These are phyloP conservation scores for Malacosoma neustria DNA, from an alignment of 2,888 invertebrate species.

Conservation along the genomic window DNA sequence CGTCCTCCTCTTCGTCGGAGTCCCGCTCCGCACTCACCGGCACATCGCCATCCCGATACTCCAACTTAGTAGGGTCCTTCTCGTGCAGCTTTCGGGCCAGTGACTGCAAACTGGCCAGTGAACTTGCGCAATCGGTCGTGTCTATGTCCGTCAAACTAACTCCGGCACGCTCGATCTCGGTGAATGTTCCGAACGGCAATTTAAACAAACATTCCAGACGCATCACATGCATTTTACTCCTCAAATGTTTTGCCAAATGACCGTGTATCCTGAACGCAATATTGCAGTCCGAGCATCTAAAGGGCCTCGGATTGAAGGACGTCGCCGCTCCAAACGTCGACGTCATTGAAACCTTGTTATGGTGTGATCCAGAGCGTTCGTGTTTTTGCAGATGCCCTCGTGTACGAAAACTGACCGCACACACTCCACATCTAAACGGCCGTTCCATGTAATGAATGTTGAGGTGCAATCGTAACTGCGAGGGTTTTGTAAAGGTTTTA, in stretches of 20 bases:
- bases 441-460: conserved; percentile 97
- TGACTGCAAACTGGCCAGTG: conserved; percentile 89
- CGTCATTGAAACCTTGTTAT: conserved; percentile 93
- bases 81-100: conserved; percentile 87
- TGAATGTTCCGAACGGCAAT: conserved; percentile 94
- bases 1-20: conserved; percentile 71
- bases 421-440: conserved; percentile 92
- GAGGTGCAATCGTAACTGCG: conserved; percentile 92
- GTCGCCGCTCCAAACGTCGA: conserved; percentile 89
- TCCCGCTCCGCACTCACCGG: conserved; percentile 45
- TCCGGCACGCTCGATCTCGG: conserved; percentile 93
- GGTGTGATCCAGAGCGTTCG: conserved; percentile 92
- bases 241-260: conserved; percentile 96
- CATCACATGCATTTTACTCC: conserved; percentile 97
- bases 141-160: conserved; percentile 95
- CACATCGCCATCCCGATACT: conserved; percentile 73
- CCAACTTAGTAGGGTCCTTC: conserved; percentile 86
- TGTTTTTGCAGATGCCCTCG: conserved; percentile 95
- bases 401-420: conserved; percentile 92
- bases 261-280: conserved; percentile 98
- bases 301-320: conserved; percentile 94
- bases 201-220: conserved; percentile 94
- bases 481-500: conserved; percentile 93
- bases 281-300: conserved; percentile 96
- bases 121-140: conserved; percentile 96